A percentile compares a stretch with the other conserved stretches of the same genome.
Conservation (phyloP, 2,888 invertebrate species). For the Catocala fraxini region DNA sequence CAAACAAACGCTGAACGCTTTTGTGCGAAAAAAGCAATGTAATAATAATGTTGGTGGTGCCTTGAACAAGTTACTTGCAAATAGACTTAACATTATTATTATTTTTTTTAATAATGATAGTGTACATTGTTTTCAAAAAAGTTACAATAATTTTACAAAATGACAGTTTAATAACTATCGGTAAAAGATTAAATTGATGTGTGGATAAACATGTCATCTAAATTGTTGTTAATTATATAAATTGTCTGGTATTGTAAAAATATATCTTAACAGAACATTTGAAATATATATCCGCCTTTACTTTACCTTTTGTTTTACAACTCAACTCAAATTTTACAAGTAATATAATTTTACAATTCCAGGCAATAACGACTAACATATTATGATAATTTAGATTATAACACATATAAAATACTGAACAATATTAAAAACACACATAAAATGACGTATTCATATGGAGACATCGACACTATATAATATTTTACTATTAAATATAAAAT, state of each 20-base stretch:
- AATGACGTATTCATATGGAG: constrained; percentile 46
- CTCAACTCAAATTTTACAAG: constrained; percentile 1
- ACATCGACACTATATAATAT: constrained; percentile 47
- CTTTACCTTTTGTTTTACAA: neutral
- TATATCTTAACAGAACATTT: neutral
- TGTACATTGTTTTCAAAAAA: constrained; percentile 41
- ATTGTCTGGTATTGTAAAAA: constrained; percentile 35
- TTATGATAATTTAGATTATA: constrained; percentile 27
- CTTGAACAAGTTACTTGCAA: constrained; percentile 22
- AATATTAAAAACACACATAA: constrained; percentile 46
- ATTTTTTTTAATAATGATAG: constrained; percentile 14
- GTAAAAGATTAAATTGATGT: constrained; percentile 28
- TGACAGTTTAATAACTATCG: constrained; percentile 25
- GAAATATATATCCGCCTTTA: neutral
- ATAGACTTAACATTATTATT: constrained; percentile 19
- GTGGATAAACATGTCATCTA: constrained; percentile 32
- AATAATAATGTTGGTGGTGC: neutral
- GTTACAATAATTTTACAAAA: constrained; percentile 35
- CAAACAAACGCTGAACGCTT: neutral
- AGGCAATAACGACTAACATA: constrained; percentile 27
- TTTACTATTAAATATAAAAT: constrained; percentile 72
- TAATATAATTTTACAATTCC: constrained; percentile 35
- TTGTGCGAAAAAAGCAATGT: neutral
- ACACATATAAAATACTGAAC: constrained; percentile 46
- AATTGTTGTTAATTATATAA: constrained; percentile 28